These are phyloP conservation scores for Poicephalus meyeri DNA, from an alignment of 2,113 vertebrate species.

Conservation along the genomic window DNA sequence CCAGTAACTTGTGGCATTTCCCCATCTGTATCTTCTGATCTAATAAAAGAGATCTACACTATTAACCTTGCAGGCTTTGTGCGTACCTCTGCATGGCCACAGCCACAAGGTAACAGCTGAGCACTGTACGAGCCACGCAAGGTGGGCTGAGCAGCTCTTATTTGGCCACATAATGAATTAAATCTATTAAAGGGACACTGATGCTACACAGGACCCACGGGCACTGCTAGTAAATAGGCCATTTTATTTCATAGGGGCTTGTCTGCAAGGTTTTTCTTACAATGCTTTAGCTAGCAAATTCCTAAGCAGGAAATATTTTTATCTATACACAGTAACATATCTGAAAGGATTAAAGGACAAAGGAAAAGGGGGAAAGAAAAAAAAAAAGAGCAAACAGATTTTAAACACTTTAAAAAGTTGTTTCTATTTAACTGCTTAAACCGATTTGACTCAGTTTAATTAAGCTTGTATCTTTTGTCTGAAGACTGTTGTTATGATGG, in stretches of 20 bases:
- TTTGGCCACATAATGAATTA: background rate
- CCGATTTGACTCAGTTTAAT: background rate
- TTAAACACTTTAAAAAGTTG: background rate
- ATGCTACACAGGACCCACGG: background rate
- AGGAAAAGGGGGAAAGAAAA: background rate
- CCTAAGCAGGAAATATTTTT: background rate
- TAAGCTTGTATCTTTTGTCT: background rate
- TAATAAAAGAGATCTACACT: background rate
- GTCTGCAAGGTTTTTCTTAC: background rate
- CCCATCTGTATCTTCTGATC: background rate
- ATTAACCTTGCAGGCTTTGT: rapidly evolving
- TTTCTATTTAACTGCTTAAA: background rate
- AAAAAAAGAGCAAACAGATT: background rate
- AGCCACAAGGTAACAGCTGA: rapidly evolving
- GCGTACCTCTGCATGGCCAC: background rate
- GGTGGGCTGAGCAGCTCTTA: rapidly evolving
- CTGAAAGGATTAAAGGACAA: background rate
- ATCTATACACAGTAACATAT: background rate
- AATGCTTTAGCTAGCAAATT: background rate
- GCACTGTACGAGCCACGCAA: rapidly evolving
- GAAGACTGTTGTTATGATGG: background rate
- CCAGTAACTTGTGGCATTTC: background rate
- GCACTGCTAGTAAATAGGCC: background rate
- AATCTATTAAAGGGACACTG: background rate
- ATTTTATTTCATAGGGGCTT: background rate